phyloP scores from a whole-genome alignment of 2,113 vertebrate species.

The Oncorhynchus mykiss region DNA sequence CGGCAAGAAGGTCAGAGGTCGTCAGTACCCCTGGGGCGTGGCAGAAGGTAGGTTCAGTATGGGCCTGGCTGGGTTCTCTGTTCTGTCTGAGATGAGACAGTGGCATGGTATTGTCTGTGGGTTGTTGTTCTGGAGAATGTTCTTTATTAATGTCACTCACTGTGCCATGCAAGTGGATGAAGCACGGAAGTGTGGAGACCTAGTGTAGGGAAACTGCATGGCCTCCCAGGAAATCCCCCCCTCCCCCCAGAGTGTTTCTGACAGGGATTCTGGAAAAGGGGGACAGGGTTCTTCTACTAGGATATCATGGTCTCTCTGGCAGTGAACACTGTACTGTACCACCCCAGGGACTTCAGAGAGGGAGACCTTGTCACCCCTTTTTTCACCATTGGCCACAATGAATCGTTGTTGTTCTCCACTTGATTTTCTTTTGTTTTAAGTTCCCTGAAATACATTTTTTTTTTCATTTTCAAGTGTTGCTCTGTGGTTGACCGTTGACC shows the following conservation, averaged over 20 bases:
- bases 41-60: conserved; percentile 73
- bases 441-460: conserved; percentile 22
- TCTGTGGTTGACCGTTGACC: conserved; percentile 61
- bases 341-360: background rate
- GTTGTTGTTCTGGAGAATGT: background rate
- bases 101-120: background rate
- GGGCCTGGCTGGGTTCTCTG: too few relatives aligned
- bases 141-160: background rate
- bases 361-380: conserved; percentile 4
- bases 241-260: conserved; percentile 21
- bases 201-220: too few relatives aligned
- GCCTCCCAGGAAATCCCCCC: background rate
- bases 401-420: conserved; percentile 29
- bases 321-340: conserved; percentile 11
- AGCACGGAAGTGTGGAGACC: conserved; percentile 9
- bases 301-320: conserved; percentile 22
- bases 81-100: too few relatives aligned
- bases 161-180: conserved; percentile 14
- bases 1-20: conserved; percentile 79
- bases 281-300: conserved; percentile 11
- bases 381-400: conserved; percentile 21
- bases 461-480: conserved; percentile 52
- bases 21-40: conserved; percentile 82
- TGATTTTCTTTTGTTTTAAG: conserved; percentile 33
- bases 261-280: conserved; percentile 61